Base-by-base conservation (phyloP, 2,888 invertebrate species). In the Aleiodes testaceus region DNA sequence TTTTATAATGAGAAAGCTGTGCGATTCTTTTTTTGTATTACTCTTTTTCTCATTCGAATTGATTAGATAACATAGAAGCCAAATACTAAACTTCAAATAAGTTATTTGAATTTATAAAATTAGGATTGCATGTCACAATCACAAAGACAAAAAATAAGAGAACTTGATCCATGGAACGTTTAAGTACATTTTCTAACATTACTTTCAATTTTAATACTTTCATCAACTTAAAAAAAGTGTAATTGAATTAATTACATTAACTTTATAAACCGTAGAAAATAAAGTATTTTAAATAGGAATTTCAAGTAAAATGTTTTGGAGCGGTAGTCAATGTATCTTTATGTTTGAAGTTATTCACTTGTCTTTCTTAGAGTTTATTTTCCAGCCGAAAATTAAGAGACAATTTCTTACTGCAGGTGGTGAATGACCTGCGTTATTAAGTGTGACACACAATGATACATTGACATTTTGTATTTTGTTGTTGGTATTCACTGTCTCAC, bases 81-180 rank as follows among this genome's bases (percentile, higher is more conserved):
- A 36, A 1, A 18, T 50, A 4, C 50, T 50, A 16, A 11, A 50
- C 14, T 50, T 18, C 26, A n/a, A 30, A 26, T 22, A 9, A 36
- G 36, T 2, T 36, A 36, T 36, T 36, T 36, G 2, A 36, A 36
- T 36, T 36, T 6, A 36, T 26, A 36, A 36, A 36, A 36, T 36
- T 36, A 36, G 36, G 9, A 36, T 36, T 36, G 36, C 36, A 36
- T 36, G 9, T 36, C 36, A 36, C 9, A 11, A 36, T 81, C 73
- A 81, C 80, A 79, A 72, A 67, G 67, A 65, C 72, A 79, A n/a
- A 30, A 73, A 79, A 78, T 70, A 45, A 49, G 66, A 80, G 80
- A 72, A 30, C 73, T 79, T 66, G 79, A 4, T 45, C 42, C 1
- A 7, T n/a, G 4, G 4, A 44, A 7, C 16, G 36, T 36, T 36